phyloP scores from a whole-genome alignment of 2,797 vertebrate species.

The Apodemus agrarius region DNA sequence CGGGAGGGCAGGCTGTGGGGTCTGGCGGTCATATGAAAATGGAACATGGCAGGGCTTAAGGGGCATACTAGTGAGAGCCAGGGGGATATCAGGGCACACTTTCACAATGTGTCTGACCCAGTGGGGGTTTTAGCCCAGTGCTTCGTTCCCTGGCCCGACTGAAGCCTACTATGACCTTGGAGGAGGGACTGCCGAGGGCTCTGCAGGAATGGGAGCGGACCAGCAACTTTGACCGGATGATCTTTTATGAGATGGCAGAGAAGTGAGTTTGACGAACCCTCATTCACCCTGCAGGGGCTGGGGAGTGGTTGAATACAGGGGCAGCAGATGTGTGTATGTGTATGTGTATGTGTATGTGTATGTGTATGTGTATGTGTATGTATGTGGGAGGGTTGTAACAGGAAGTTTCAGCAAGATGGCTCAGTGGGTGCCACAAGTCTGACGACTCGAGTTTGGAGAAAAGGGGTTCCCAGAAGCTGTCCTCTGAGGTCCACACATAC shows the following conservation, averaged over 20 bases:
- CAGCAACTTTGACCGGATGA: constrained; percentile 85
- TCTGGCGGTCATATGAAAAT: neutral
- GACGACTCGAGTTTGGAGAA: neutral
- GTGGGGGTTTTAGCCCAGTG: constrained; percentile 80
- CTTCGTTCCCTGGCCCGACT: constrained; percentile 83
- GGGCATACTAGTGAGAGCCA: neutral
- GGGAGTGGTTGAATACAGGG: neutral
- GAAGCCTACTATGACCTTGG: constrained; percentile 82
- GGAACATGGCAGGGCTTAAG: neutral
- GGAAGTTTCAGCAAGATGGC: neutral
- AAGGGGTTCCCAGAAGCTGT: neutral
- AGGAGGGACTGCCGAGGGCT: constrained; percentile 81
- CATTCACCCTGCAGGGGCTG: neutral
- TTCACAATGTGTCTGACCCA: constrained; percentile 38
- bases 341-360: neutral
- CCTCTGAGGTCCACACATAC: neutral
- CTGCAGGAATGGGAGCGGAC: constrained; percentile 82
- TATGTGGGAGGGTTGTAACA: neutral
- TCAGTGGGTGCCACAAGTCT: neutral
- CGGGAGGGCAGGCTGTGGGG: neutral
- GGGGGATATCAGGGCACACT: neutral
- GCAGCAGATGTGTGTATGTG: neutral
- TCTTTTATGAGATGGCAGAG: constrained; percentile 85
- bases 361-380: neutral
- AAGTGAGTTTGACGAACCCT: constrained; percentile 78